phyloP scores from a whole-genome alignment of 2,888 invertebrate genomes.

The Neoitamus cyanurus region DNA sequence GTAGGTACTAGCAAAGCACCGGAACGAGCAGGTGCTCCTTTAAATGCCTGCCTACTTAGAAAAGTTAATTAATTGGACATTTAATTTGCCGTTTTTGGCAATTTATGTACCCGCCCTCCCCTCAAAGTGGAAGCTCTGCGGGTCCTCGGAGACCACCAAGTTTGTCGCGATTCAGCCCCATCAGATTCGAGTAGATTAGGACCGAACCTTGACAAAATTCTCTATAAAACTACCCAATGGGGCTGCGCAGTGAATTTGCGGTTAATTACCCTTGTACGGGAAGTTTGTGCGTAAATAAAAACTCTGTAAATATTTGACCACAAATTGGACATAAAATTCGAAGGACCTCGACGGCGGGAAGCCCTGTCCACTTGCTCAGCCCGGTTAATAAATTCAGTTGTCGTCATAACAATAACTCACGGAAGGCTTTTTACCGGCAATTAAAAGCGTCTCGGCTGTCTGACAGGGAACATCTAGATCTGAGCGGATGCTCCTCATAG shows the following conservation, averaged over 20 bases:
- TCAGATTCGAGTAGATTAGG: background rate
- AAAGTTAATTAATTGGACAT: constrained; percentile 27
- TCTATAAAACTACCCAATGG: background rate
- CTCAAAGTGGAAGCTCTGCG: background rate
- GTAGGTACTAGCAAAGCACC: background rate
- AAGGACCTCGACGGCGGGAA: background rate
- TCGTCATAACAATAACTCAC: constrained; percentile 40
- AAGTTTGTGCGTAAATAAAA: background rate
- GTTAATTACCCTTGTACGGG: background rate
- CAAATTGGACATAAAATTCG: constrained; percentile 24
- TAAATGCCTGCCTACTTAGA: constrained; percentile 14
- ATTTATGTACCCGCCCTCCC: background rate
- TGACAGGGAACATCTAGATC: constrained; percentile 28
- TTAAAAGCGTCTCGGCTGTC: constrained; percentile 34
- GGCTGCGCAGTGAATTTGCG: background rate
- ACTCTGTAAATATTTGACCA: constrained; percentile 13
- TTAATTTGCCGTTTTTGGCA: constrained; percentile 13
- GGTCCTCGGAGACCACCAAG: background rate
- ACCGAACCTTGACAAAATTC: background rate
- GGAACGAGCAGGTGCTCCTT: constrained; percentile 8
- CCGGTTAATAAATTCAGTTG: constrained; percentile 36
- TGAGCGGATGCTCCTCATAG: constrained; percentile 1
- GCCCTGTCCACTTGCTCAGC: background rate
- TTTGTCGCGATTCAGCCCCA: background rate
- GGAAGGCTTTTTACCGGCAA: constrained; percentile 28